Evolutionary conservation across 1,140 invertebrate species (phyloP), one percentile per base, ranked within the genome.

Genomic region (Leptonema lineaticorne): DNA sequence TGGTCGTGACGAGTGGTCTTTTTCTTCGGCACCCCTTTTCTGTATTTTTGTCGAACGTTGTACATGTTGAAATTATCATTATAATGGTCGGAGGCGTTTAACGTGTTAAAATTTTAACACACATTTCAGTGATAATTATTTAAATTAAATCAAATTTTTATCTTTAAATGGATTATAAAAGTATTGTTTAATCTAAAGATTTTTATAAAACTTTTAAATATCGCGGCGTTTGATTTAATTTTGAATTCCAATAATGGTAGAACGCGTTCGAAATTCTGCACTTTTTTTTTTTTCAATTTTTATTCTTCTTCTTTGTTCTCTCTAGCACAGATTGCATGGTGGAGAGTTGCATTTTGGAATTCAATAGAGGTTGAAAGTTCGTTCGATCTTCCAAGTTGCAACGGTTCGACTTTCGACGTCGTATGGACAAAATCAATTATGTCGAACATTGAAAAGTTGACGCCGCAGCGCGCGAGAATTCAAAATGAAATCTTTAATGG

Each of bases 361-460:
- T 71, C 69, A 71, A 71, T 71, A 71, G 33, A 45, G 56, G 63
- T 16, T 62, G 24, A n/a, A 67, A 68, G 28, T 59, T 46, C 16
- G 59, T 18, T 16, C 50, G 24, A 63, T 59, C 60, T 64, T 67
- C 57, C 4, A 67, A 70, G 60, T 48, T 57, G 56, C 30, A 69
- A 57, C 60, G 18, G n/a, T n/a, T 58, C 56, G 41, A 37, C 27
- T 24, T 45, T 16, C 56, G 59, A n/a, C n/a, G n/a, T n/a, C n/a
- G 50, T 70, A 28, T 41, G 66, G 41, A 41, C 45, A 68, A 71
- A 71, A 71, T 68, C 69, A 71, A 71, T 71, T 71, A 68, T 48
- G 46, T 30, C 46, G 48, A 66, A 67, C 64, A 48, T 37, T 45
- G 57, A 30, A 59, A 59, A 27, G 30, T 30, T 28, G 57, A 24